Conservation (phyloP, 2,113 vertebrate species). For the Nansenia antarctica region DNA sequence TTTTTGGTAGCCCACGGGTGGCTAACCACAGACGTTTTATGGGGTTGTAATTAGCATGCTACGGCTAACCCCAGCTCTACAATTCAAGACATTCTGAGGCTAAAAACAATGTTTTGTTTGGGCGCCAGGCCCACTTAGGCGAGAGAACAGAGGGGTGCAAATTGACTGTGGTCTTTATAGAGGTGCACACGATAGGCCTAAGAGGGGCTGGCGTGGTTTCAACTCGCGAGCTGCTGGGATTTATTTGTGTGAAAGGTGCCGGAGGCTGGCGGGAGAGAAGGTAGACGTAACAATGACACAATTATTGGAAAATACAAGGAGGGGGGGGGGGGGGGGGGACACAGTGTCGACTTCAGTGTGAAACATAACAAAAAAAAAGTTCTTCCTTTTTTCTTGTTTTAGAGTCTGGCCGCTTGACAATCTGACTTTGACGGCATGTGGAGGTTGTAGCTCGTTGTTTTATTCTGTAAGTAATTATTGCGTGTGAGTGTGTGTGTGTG, state of each 20-base stretch:
- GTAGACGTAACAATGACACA: constrained; percentile 11
- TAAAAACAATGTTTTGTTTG: constrained; percentile 52
- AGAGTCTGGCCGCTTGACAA: constrained; percentile 23
- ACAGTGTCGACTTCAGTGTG: no score
- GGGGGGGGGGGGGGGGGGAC: no score
- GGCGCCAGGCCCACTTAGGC: constrained; percentile 18
- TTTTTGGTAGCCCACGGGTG: constrained; percentile 2
- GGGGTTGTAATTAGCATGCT: constrained; percentile 39
- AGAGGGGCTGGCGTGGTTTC: background rate
- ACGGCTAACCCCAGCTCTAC: constrained; percentile 12
- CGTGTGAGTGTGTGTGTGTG: constrained; percentile 18
- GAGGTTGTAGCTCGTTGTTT: constrained; percentile 11
- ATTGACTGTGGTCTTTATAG: constrained; percentile 41
- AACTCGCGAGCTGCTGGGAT: no score
- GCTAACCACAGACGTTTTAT: constrained; percentile 59
- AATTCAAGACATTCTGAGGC: constrained; percentile 40
- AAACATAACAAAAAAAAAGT: no score
- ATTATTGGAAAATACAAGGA: no score
- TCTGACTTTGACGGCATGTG: background rate
- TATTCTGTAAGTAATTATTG: constrained; percentile 10
- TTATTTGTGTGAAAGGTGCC: no score
- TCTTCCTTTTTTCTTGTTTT: constrained; percentile 23
- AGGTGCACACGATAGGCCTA: no score
- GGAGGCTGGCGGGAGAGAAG: no score
- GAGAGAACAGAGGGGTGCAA: constrained; percentile 31